phyloP scores from a whole-genome alignment of 2,113 vertebrate genomes.

The Nansenia antarctica region DNA sequence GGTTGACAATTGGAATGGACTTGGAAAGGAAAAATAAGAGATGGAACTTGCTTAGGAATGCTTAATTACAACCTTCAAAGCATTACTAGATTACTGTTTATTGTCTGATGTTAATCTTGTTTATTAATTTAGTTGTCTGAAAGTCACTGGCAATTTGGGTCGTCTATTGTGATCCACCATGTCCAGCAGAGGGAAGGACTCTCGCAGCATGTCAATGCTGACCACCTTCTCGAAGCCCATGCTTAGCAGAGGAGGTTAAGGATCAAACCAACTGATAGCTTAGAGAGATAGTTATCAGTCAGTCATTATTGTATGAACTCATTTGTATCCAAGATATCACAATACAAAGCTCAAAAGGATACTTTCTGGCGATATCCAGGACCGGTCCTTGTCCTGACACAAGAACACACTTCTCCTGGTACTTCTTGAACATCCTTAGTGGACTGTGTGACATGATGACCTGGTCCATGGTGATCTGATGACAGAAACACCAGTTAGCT shows the following conservation, averaged over 20 bases:
- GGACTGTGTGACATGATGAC: slow-evolving; percentile 93
- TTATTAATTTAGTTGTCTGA: not conserved
- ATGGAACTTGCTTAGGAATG: not conserved
- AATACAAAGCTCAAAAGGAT: slow-evolving; percentile 63
- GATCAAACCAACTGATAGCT: not conserved
- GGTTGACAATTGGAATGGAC: slow-evolving; percentile 75
- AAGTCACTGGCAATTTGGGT: slow-evolving; percentile 78
- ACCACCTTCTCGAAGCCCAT: slow-evolving; percentile 86
- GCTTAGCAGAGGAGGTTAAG: slow-evolving; percentile 55
- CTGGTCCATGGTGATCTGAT: slow-evolving; percentile 85
- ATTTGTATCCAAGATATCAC: not conserved
- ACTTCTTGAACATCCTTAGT: slow-evolving; percentile 86
- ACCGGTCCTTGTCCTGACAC: slow-evolving; percentile 91
- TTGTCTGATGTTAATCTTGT: not conserved
- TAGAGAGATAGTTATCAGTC: too few relatives aligned
- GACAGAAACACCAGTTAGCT: slow-evolving; percentile 21
- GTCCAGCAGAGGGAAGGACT: slow-evolving; percentile 85
- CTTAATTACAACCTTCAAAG: too few relatives aligned
- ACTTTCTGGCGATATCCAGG: slow-evolving; percentile 90
- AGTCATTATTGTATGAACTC: not conserved
- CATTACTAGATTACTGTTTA: too few relatives aligned
- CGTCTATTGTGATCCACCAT: slow-evolving; percentile 87
- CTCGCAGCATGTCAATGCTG: slow-evolving; percentile 83
- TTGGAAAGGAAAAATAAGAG: slow-evolving; percentile 67
- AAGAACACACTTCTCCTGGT: slow-evolving; percentile 87